Evolutionary conservation across 2,113 vertebrate genomes (phyloP).

Genomic region (Chionodraco myersi): DNA sequence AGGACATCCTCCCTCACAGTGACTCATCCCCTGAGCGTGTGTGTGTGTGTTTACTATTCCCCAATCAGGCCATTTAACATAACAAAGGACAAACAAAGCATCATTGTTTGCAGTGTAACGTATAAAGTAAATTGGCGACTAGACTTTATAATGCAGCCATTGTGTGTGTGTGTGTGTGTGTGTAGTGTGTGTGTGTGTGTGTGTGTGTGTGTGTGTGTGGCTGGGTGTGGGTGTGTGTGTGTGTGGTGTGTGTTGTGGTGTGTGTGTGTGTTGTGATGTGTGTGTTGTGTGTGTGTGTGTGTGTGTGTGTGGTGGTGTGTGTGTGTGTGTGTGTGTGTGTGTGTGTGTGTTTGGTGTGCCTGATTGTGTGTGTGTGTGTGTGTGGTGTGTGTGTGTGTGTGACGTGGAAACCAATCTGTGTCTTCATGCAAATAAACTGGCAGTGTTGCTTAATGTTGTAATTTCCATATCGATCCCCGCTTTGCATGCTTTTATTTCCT

Average conservation of each 20-base stretch:
- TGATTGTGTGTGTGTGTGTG: slow-evolving; percentile 6
- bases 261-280: no score
- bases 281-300: background rate
- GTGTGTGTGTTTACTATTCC: slow-evolving; percentile 26
- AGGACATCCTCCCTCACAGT: slow-evolving; percentile 73
- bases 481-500: slow-evolving; percentile 53
- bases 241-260: background rate
- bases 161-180: slow-evolving; percentile 29
- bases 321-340: background rate
- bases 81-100: slow-evolving; percentile 45
- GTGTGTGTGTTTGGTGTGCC: no score
- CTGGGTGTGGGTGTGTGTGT: slow-evolving; percentile 2
- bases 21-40: slow-evolving; percentile 38
- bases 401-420: slow-evolving; percentile 35
- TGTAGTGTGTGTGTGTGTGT: background rate
- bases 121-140: slow-evolving; percentile 31
- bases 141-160: slow-evolving; percentile 47
- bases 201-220: background rate
- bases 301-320: background rate
- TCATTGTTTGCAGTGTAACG: slow-evolving; percentile 27
- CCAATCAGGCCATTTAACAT: slow-evolving; percentile 33
- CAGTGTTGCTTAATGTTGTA: slow-evolving; percentile 14
- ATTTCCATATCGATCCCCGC: slow-evolving; percentile 49
- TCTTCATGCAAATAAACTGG: slow-evolving; percentile 57
- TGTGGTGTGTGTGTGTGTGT: background rate